These are phyloP conservation scores for Synanceia verrucosa DNA, from an alignment of 2,797 vertebrate species.

Conservation along the genomic window DNA sequence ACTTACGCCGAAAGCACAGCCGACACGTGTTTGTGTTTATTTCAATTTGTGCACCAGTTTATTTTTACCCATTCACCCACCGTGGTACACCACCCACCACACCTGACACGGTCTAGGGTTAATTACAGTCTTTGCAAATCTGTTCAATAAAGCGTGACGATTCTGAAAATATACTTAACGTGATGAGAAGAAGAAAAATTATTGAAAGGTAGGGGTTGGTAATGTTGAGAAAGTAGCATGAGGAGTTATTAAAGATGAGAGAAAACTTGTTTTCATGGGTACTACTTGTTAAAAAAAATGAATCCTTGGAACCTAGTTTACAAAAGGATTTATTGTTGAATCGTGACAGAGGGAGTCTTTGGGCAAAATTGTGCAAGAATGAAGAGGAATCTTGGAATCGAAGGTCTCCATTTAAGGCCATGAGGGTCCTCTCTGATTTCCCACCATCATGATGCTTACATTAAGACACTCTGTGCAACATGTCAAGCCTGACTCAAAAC, in stretches of 20 bases:
- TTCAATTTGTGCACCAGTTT: slow-evolving; percentile 33
- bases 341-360: no score
- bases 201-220: neutral
- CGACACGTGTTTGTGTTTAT: slow-evolving; percentile 35
- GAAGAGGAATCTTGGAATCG: slow-evolving; percentile 7
- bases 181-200: neutral
- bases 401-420: slow-evolving; percentile 22
- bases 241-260: neutral
- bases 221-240: neutral
- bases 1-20: slow-evolving; percentile 1
- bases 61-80: slow-evolving; percentile 26
- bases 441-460: slow-evolving; percentile 24
- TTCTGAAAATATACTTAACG: neutral
- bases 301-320: no score
- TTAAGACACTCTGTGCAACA: neutral
- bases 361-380: neutral
- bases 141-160: neutral
- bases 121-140: neutral
- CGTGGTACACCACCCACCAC: neutral
- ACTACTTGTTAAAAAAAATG: no score
- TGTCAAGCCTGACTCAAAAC: slow-evolving; percentile 10
- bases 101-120: slow-evolving; percentile 1
- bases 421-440: slow-evolving; percentile 1
- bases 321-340: no score
- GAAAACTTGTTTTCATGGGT: no score